Evolutionary conservation across 2,797 vertebrate species (phyloP), one percentile per base, ranked within the genome.

Genomic region (Cyclopterus lumpus): DNA sequence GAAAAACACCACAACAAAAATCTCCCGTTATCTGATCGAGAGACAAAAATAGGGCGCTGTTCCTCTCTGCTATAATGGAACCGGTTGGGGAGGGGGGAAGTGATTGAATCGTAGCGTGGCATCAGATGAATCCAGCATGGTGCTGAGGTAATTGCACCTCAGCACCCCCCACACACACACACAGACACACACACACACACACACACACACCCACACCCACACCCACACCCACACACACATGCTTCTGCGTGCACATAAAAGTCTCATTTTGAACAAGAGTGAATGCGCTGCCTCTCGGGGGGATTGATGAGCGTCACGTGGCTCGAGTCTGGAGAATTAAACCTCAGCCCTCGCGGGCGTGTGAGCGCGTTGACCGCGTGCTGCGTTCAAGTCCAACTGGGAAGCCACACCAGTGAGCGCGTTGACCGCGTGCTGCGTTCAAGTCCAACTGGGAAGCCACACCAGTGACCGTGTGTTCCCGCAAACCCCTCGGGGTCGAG

Each of bases 71-170:
- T 82, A 65, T 86, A 86, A 86, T 89, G 83, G 75, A 83, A 82
- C 46, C 36, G 77, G 78, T 69, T 20, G 73, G 65, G 46, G 24
- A 2, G n/a, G 67, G 68, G 59, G 67, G 57, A 8, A 60, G 77
- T 81, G 85, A 88, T 86, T 88, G 89, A 84, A 90, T 83, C 60
- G 24, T 82, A 86, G 78, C 32, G 8, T 79, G 84, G 77, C 82
- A 85, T 88, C 86, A 88, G 88, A 88, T 90, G 81, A 91, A 88
- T 84, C 67, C 90, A 88, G 89, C 84, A 54, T 88, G 91, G 74
- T 12, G 54, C 81, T 74, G 71, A 87, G 79, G 90, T 89, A 88
- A 90, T 87, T 90, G 89, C 85, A 87, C 71, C 20, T 79, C 82
- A 46, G 26, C n/a, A 3, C 0, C 10, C n/a, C 14, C 22, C 10